Conservation (phyloP, 2,113 vertebrate species). For the Formicarius rufipectus region DNA sequence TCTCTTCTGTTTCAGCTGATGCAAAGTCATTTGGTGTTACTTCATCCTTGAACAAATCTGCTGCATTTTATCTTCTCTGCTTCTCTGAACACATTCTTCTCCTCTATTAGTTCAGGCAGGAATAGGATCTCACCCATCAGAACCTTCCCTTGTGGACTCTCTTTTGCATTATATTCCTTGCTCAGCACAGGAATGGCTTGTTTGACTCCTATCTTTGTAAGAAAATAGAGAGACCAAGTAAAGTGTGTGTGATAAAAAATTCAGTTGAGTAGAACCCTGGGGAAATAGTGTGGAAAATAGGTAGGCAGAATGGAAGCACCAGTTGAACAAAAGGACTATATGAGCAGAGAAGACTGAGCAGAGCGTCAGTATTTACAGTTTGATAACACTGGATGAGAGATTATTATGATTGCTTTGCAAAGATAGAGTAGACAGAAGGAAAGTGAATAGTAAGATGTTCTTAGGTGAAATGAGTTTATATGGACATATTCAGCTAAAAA, state of each 20-base stretch:
- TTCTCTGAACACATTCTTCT: constrained; percentile 34
- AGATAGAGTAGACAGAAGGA: background rate
- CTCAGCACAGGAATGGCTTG: background rate
- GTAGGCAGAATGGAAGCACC: background rate
- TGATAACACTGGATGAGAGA: background rate
- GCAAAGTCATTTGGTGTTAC: constrained; percentile 1
- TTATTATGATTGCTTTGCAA: background rate
- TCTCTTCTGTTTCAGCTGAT: background rate
- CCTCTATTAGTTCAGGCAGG: constrained; percentile 21
- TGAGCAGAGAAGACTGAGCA: background rate
- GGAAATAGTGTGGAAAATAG: constrained; percentile 22
- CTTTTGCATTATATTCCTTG: background rate
- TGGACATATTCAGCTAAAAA: background rate
- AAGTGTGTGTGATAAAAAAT: background rate
- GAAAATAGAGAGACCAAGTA: background rate
- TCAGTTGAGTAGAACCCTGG: background rate
- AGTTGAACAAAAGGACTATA: background rate
- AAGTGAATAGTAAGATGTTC: background rate
- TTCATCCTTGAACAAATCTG: constrained; percentile 40
- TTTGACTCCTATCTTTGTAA: background rate
- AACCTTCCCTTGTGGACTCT: background rate
- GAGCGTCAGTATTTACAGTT: background rate
- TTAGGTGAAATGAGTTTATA: background rate
- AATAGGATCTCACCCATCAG: background rate
- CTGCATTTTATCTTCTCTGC: constrained; percentile 23